Evolutionary conservation across 30 jellyfish, hydroid and myxozoan species (phyloP).

Genomic region (Turritopsis dohrnii): DNA sequence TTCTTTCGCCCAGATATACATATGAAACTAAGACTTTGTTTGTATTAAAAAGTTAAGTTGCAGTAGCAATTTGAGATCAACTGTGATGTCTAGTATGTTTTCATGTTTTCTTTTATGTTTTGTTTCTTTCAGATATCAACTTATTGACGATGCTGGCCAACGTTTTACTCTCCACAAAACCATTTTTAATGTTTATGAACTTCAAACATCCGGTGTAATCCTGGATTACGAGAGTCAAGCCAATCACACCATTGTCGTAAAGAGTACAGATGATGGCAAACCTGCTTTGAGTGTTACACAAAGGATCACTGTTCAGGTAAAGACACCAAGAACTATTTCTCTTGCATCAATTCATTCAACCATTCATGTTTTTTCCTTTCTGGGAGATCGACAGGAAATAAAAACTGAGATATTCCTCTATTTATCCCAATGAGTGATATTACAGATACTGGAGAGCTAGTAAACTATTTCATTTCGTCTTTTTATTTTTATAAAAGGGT

Average conservation of each 20-base stretch:
- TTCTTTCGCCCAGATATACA: too few relatives aligned
- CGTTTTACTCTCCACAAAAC: conserved; percentile 28
- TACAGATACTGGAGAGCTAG: neutral
- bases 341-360: too few relatives aligned
- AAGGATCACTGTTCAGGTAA: conserved; percentile 59
- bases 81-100: too few relatives aligned
- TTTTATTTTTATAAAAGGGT: too few relatives aligned
- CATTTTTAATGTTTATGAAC: conserved; percentile 29
- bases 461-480: neutral
- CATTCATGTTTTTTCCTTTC: too few relatives aligned
- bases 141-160: conserved; percentile 34
- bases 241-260: conserved; percentile 25
- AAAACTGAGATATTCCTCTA: too few relatives aligned
- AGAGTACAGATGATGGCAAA: conserved; percentile 60
- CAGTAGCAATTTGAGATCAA: too few relatives aligned
- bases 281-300: conserved; percentile 43
- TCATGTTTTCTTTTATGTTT: neutral
- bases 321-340: neutral
- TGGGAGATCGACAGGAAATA: too few relatives aligned
- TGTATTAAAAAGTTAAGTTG: too few relatives aligned
- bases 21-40: too few relatives aligned
- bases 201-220: conserved; percentile 49
- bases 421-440: too few relatives aligned
- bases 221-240: conserved; percentile 54
- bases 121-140: conserved; percentile 44